Evolutionary conservation across 1,140 invertebrate genomes (phyloP).

Genomic region (Radopholus similis): DNA sequence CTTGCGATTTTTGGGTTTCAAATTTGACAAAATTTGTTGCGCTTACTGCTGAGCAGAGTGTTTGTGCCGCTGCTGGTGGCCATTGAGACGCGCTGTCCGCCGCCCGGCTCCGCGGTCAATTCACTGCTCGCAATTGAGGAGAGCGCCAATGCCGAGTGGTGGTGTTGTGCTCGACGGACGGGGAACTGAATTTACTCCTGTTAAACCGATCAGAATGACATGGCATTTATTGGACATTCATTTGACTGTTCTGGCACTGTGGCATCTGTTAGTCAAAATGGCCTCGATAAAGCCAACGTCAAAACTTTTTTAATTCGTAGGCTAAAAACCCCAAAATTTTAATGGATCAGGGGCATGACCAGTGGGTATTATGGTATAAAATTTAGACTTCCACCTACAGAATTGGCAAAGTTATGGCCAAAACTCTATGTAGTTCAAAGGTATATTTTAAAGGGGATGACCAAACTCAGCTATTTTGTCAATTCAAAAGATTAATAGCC

Average conservation of each 20-base stretch:
- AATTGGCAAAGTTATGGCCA: background rate
- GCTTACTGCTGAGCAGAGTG: constrained; percentile 43
- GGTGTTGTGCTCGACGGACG: background rate
- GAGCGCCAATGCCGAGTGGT: constrained; percentile 18
- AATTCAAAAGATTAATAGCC: background rate
- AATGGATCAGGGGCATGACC: too few species aligned
- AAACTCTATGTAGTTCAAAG: background rate
- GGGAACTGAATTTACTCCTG: constrained; percentile 13
- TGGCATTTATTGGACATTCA: background rate
- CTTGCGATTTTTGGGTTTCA: too few species aligned
- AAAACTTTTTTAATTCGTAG: too few species aligned
- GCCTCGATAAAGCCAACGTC: too few species aligned
- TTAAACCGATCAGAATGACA: background rate
- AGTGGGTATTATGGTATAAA: too few species aligned
- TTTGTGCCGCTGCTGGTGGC: constrained; percentile 37
- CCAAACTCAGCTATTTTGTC: background rate
- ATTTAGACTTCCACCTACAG: too few species aligned
- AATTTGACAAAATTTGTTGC: too few species aligned
- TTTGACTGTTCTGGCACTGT: too few species aligned
- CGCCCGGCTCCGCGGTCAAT: constrained; percentile 18
- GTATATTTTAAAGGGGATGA: background rate
- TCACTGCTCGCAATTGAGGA: constrained; percentile 27
- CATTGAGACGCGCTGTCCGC: constrained; percentile 51
- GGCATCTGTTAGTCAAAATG: too few species aligned
- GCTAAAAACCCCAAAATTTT: too few species aligned